Percentiles rank a stretch among this genome's conserved stretches.
Conservation (phyloP, 2,113 vertebrate genomes). For the Actinemys pallida region DNA sequence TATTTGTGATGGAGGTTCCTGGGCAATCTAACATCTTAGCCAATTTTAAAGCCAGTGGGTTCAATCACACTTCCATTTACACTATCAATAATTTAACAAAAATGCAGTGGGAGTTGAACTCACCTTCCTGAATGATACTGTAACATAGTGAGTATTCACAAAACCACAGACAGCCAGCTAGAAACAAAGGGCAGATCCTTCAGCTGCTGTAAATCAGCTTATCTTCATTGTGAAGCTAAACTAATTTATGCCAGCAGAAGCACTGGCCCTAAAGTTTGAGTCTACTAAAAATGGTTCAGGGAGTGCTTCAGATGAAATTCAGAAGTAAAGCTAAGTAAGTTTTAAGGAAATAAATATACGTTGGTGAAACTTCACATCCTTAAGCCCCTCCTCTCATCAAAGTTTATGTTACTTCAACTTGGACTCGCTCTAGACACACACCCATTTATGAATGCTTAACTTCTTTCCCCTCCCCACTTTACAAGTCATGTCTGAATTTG, state of each 20-base stretch:
- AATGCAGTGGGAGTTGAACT: conserved; percentile 61
- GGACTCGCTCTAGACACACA: neutral
- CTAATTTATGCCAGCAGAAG: neutral
- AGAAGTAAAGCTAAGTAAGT: conserved; percentile 8
- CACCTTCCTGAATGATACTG: conserved; percentile 42
- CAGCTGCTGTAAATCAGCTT: neutral
- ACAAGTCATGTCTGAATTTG: conserved; percentile 12
- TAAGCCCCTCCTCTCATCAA: conserved; percentile 52
- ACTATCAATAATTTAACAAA: conserved; percentile 74
- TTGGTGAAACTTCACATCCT: conserved; percentile 59
- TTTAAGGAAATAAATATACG: conserved; percentile 42
- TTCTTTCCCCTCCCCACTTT: conserved; percentile 44
- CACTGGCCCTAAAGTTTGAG: neutral
- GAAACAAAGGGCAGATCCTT: conserved; percentile 8
- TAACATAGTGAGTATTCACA: neutral
- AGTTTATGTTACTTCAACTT: neutral
- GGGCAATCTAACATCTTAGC: conserved; percentile 70
- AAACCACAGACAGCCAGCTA: neutral
- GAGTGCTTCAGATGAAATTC: conserved; percentile 24
- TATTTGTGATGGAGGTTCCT: conserved; percentile 69
- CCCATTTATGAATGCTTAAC: conserved; percentile 68
- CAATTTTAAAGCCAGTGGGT: conserved; percentile 75
- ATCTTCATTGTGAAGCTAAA: neutral
- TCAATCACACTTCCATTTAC: conserved; percentile 71
- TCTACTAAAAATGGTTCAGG: neutral